phyloP scores from a whole-genome alignment of 2,888 invertebrate genomes.

The Pyrochroa serraticornis region DNA sequence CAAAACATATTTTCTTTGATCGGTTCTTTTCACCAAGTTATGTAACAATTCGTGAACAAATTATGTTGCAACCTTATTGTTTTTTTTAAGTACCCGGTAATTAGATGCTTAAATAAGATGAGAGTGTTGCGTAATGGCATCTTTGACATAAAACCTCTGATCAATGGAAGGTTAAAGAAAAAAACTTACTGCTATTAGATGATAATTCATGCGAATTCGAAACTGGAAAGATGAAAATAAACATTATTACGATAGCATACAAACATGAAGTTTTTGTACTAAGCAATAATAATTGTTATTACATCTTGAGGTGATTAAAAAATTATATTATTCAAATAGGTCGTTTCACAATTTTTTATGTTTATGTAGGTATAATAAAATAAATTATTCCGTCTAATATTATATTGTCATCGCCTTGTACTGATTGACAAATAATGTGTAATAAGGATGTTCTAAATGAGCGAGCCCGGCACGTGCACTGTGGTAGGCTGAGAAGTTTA shows the following conservation, averaged over 20 bases:
- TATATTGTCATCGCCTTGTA: conserved; percentile 4
- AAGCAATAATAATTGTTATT: no score
- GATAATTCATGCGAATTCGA: conserved; percentile 49
- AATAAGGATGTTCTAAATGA: conserved; percentile 27
- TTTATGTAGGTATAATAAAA: not conserved
- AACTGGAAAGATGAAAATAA: conserved; percentile 51
- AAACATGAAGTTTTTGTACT: no score
- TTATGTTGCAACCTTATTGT: no score
- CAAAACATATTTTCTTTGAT: no score
- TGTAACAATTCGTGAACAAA: no score
- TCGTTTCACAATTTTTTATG: not conserved
- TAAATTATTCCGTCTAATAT: conserved; percentile 1
- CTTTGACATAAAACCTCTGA: conserved; percentile 35
- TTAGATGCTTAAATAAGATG: not conserved
- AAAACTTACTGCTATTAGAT: conserved; percentile 49
- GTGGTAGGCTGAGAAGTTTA: conserved; percentile 31
- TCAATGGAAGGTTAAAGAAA: conserved; percentile 38
- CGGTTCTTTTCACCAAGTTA: no score
- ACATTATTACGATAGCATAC: conserved; percentile 9
- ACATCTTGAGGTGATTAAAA: not conserved
- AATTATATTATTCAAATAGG: not conserved
- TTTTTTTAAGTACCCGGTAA: no score
- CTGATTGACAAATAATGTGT: conserved; percentile 19
- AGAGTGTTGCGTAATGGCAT: not conserved
- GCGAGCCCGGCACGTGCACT: conserved; percentile 17